phyloP scores from a whole-genome alignment of 2,797 vertebrate species.

The Micromesistius poutassou region DNA sequence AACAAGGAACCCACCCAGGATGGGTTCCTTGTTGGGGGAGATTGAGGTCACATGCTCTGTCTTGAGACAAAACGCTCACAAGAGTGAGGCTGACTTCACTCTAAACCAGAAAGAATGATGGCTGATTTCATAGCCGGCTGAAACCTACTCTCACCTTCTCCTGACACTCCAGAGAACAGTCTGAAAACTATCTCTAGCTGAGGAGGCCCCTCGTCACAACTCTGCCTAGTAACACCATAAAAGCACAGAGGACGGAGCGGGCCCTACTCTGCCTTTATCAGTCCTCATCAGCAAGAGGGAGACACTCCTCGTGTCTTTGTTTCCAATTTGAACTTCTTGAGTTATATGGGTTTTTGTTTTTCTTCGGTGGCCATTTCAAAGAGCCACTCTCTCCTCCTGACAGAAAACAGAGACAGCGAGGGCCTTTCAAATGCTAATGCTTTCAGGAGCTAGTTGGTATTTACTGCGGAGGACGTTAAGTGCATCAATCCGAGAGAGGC shows the following conservation, averaged over 20 bases:
- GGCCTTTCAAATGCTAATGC: conserved; percentile 65
- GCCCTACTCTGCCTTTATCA: conserved; percentile 57
- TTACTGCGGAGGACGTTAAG: conserved; percentile 66
- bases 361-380: conserved; percentile 64
- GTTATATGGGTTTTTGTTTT: conserved; percentile 14
- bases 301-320: conserved; percentile 54
- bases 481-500: conserved; percentile 62
- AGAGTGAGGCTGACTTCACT: no score
- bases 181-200: background rate
- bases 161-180: background rate
- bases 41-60: no score
- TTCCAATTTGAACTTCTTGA: conserved; percentile 41
- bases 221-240: conserved; percentile 44
- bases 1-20: no score
- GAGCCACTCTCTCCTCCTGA: conserved; percentile 44
- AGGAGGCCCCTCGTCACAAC: conserved; percentile 21
- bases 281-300: conserved; percentile 30
- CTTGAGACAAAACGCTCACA: no score
- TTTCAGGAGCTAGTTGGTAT: conserved; percentile 65
- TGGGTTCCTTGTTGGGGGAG: no score
- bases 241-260: conserved; percentile 37
- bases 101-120: background rate
- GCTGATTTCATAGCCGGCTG: background rate
- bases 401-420: conserved; percentile 63
- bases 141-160: background rate